Base-by-base conservation (phyloP, 2,113 vertebrate genomes). In the Pampusana beccarii region DNA sequence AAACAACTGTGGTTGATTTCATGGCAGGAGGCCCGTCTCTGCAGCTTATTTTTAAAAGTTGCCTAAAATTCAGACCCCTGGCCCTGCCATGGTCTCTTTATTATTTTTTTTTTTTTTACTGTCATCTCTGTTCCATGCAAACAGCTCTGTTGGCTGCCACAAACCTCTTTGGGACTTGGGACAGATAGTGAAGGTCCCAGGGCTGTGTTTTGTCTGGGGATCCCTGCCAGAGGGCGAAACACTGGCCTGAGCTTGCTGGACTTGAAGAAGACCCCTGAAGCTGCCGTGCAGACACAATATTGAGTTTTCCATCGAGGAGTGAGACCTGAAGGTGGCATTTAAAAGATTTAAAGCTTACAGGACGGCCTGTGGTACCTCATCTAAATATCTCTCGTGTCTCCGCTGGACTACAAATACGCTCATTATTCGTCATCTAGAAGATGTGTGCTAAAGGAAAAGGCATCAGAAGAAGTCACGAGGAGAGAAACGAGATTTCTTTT, bases 301-400 rank as follows among this genome's bases (percentile, higher is more conserved):
- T 85, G 71, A 81, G 57, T 86, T 91, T 88, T 80, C 77, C 77
- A 3, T 77, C 5, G 5, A 92, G 38, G 48, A 92, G 13, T 46
- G 72, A 80, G 78, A 74, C 3, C 36, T 60, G 72, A 91, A 84
- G 89, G 60, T 92, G 85, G 53, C 73, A 60, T 89, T 88, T 84
- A 44, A 72, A 92, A 94, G 83, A 83, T 80, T 9, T 74, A 44
- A 86, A 84, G 66, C 36, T 80, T 74, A 79, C 66, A 46, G 83
- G 92, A 51, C 17, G 6, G 8, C 48, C 90, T 33, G 36, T 26
- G 62, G 65, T 67, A 77, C 40, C 79, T 33, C 4, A 72, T 86
- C 70, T 82, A 34, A 88, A 36, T 74, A 71, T 57, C 78, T 72
- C 0, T 70, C 0, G 1, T 65, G 40, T 82, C 80, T 92, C n/a